phyloP scores from a whole-genome alignment of 2,797 vertebrate species.

The Syndactyla subalaris region DNA sequence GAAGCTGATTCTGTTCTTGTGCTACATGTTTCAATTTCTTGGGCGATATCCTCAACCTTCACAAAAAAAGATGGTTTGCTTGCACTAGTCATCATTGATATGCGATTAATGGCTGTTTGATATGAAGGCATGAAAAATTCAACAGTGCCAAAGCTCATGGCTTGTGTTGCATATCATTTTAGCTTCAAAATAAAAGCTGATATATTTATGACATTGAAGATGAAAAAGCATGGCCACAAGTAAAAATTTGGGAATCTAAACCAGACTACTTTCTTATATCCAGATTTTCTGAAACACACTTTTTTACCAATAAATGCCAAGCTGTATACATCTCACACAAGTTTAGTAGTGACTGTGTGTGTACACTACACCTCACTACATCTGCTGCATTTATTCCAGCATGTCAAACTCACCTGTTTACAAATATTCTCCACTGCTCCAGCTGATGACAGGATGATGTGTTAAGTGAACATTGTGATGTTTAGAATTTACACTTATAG shows the following conservation, averaged over 20 bases:
- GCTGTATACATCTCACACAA: not conserved
- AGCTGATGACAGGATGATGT: not conserved
- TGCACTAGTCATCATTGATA: not conserved
- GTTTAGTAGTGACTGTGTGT: not conserved
- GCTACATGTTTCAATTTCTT: not conserved
- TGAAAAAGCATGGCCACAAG: not conserved
- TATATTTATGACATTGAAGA: not conserved
- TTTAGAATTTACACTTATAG: not conserved
- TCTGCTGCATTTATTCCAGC: not conserved
- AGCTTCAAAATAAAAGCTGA: not conserved
- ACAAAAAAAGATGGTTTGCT: not conserved
- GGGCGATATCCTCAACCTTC: not conserved
- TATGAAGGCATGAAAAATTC: not conserved
- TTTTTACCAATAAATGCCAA: not conserved
- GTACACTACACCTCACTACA: not conserved
- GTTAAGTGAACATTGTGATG: not conserved
- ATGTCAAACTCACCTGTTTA: not conserved
- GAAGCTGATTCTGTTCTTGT: not conserved
- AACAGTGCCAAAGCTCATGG: not conserved
- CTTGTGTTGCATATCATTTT: not conserved
- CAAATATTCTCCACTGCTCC: not conserved
- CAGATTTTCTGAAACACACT: not conserved
- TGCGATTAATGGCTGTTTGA: not conserved
- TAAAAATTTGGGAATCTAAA: not conserved
- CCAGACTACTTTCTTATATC: not conserved